Evolutionary conservation across 2,113 vertebrate species (phyloP), one percentile per base, ranked within the genome.

Genomic region (Empidonax alnorum): DNA sequence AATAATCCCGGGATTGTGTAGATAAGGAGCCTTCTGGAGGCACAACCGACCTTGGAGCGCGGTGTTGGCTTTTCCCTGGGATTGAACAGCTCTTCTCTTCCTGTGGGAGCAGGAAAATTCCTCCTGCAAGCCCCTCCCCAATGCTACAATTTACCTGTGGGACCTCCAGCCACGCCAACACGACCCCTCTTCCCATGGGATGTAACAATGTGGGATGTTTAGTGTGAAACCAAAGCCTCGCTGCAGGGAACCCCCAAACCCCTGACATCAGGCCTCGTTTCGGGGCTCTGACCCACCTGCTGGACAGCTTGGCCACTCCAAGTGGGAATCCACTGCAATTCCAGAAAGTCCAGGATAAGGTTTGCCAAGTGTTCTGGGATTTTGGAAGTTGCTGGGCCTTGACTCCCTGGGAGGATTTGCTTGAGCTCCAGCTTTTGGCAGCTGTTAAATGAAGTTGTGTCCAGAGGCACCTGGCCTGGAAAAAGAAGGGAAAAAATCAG

Each of bases 321-420:
- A 13, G 6, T 8, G 27, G 47, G 78, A 49, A 75, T 50, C 52
- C 63, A 23, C 9, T 14, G 12, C 41, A 30, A 2, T 71, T 44
- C 10, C 9, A 0, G 19, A 3, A 31, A n/a, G 16, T 44, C 33
- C 21, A 31, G 6, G 41, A 16, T 13, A 1, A 6, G 12, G 6
- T 65, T 56, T 65, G 44, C 82, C 89, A 47, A 31, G n/a, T 71
- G 52, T 46, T 52, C 41, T 16, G 14, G 47, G 72, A 30, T 23
- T 53, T 49, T 47, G 28, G 81, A 42, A 35, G 33, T 74, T 56
- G 50, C 42, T 52, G 8, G 10, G 9, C 44, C 61, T 78, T 49
- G 61, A 27, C 44, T 71, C 35, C 9, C 63, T 66, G 50, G 27
- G 76, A 74, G 62, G 50, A 27, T 52, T 58, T 62, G 42, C 77